Evolutionary conservation across 2,797 vertebrate species (phyloP).

Genomic region (Pangasius krempfi): DNA sequence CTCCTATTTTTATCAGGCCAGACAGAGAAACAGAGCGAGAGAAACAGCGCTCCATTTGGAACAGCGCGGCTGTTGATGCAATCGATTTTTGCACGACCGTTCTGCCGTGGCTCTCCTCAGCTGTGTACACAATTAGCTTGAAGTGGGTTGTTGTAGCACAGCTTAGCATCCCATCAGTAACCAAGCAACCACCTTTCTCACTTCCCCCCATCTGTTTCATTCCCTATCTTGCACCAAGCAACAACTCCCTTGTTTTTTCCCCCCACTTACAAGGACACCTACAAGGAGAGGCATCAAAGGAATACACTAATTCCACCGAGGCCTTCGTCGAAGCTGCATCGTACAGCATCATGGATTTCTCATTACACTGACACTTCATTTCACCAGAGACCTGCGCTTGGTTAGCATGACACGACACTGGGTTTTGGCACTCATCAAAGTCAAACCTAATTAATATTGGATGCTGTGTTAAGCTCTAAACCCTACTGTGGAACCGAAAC

Average conservation of each 20-base stretch:
- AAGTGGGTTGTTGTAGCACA: constrained; percentile 55
- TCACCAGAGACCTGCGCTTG: constrained; percentile 21
- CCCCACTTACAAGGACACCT: constrained; percentile 40
- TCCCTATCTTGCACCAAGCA: constrained; percentile 50
- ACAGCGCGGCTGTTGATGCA: constrained; percentile 49
- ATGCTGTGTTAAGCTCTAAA: constrained; percentile 37
- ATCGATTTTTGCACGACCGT: constrained; percentile 57
- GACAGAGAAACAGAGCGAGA: constrained; percentile 17
- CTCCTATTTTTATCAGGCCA: constrained; percentile 43
- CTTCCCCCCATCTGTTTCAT: constrained; percentile 33
- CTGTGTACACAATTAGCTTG: constrained; percentile 61
- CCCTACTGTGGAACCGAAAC: constrained; percentile 13
- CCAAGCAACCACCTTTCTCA: constrained; percentile 60
- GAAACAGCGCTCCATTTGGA: constrained; percentile 33
- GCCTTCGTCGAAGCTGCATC: neutral
- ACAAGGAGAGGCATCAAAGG: constrained; percentile 23
- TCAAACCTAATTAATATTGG: constrained; percentile 46
- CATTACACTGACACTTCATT: constrained; percentile 25
- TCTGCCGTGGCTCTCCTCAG: constrained; percentile 51
- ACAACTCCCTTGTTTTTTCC: constrained; percentile 25
- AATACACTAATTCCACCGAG: constrained; percentile 30
- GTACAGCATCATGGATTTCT: constrained; percentile 10
- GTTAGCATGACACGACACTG: constrained; percentile 36
- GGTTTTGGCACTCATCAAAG: constrained; percentile 40
- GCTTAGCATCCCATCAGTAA: constrained; percentile 64